A percentile compares a stretch with the other conserved stretches of the same genome.
These are phyloP conservation scores for Galaxea fascicularis DNA, from an alignment of 92 coral and sea anemone species.

Conservation along the genomic window DNA sequence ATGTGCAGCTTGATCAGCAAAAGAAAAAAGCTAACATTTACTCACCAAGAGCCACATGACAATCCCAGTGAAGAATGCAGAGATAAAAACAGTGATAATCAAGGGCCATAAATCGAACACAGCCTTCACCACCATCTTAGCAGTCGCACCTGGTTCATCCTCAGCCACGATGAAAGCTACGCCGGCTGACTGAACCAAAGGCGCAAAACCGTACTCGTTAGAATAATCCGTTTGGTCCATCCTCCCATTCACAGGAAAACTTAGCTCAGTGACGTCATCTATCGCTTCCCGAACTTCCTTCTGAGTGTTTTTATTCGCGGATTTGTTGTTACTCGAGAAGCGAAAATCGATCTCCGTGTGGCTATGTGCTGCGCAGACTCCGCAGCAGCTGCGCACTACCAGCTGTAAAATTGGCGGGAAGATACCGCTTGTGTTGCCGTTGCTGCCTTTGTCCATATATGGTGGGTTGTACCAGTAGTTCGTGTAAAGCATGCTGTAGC, in stretches of 20 bases:
- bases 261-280: constrained; percentile 70
- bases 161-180: constrained; percentile 78
- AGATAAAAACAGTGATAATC: constrained; percentile 74
- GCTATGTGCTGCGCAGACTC: constrained; percentile 72
- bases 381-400: constrained; percentile 74
- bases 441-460: constrained; percentile 50
- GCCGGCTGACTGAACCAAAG: constrained; percentile 87
- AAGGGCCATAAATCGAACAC: constrained; percentile 87
- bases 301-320: constrained; percentile 53
- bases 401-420: constrained; percentile 77
- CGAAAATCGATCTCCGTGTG: constrained; percentile 63
- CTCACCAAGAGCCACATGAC: constrained; percentile 92
- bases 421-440: constrained; percentile 71
- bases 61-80: constrained; percentile 84
- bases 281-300: constrained; percentile 63
- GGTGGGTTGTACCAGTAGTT: constrained; percentile 94
- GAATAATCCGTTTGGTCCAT: constrained; percentile 63
- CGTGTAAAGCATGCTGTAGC: constrained; percentile 75
- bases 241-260: constrained; percentile 84
- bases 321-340: constrained; percentile 15
- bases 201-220: constrained; percentile 79
- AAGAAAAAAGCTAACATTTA: background rate
- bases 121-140: constrained; percentile 73
- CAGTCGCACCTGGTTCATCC: constrained; percentile 70
- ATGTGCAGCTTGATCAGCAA: background rate